Evolutionary conservation across 2,797 vertebrate species (phyloP), one percentile per base, ranked within the genome.

Genomic region (Myotis pilosus): DNA sequence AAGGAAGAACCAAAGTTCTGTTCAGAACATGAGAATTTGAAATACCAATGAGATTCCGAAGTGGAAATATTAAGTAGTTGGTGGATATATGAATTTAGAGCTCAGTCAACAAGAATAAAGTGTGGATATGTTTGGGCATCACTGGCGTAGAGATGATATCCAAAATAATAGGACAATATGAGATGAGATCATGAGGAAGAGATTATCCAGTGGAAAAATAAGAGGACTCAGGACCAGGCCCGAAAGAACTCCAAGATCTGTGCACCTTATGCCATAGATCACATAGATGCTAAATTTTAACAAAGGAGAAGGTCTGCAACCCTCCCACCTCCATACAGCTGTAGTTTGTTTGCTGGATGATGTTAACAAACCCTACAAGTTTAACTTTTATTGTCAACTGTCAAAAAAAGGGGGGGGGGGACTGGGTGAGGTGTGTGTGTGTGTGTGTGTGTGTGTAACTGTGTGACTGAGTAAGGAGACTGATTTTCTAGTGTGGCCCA

Each of bases 1-100:
- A 89, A 28, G 33, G 28, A 88, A 79, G 64, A 94, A 68, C 7
- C 25, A 41, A 94, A 87, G 15, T 51, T 75, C 33, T 80, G 8
- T 57, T 36, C 38, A 88, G 82, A 33, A 89, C 68, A 90, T 68
- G 30, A 68, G 68, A 81, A 81, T 95, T 62, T 82, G 25, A 93
- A 87, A 71, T 64, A 33, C 25, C 22, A 23, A 53, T 41, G n/a
- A 87, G 78, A 64, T 47, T 78, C 28, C 36, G 0, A 82, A 75
- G 23, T 92, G 20, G 66, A 85, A 87, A 44, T 57, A 71, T 47
- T 64, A 81, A 88, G 15, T 85, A 71, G 15, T 57, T 57, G 5
- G 66, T 86, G 47, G 38, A 86, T 66, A 36, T 41, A 23, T 72
- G 15, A 82, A 82, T 89, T 85, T n/a, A 64, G 74, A 64, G 51